Percentiles rank a stretch among this genome's conserved stretches.
Conservation (phyloP, 2,797 vertebrate genomes). For the Pipistrellus pygmaeus region DNA sequence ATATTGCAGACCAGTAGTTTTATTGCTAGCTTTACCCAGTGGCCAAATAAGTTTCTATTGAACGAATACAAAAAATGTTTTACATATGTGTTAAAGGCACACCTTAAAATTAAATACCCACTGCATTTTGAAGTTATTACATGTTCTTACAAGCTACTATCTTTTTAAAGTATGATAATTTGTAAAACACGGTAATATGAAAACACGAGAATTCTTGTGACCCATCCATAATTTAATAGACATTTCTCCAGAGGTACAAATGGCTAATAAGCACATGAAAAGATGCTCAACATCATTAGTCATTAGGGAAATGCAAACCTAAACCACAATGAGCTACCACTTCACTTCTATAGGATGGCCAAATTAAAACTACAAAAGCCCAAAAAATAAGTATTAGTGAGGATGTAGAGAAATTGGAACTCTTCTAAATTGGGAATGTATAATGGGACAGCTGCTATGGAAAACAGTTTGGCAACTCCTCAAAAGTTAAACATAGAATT, state of each 20-base stretch:
- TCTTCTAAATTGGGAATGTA: background rate
- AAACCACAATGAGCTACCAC: slow-evolving; percentile 12
- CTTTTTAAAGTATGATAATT: too few species aligned
- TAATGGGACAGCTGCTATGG: slow-evolving; percentile 9
- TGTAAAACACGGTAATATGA: too few species aligned
- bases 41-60: too few species aligned
- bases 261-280: background rate
- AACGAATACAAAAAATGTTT: too few species aligned
- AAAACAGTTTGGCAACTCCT: slow-evolving; percentile 59
- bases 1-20: too few species aligned
- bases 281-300: slow-evolving; percentile 23
- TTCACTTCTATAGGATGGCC: background rate
- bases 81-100: too few species aligned
- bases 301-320: slow-evolving; percentile 20
- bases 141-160: too few species aligned
- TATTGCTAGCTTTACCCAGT: too few species aligned
- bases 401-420: background rate
- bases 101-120: too few species aligned
- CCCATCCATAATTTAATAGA: background rate
- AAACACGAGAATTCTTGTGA: too few species aligned
- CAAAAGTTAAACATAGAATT: slow-evolving; percentile 69
- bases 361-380: background rate
- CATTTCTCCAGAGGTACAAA: slow-evolving; percentile 49
- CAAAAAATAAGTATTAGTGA: background rate
- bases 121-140: too few species aligned